Base-by-base conservation (phyloP, 2,888 invertebrate species). In the Brenthis ino region DNA sequence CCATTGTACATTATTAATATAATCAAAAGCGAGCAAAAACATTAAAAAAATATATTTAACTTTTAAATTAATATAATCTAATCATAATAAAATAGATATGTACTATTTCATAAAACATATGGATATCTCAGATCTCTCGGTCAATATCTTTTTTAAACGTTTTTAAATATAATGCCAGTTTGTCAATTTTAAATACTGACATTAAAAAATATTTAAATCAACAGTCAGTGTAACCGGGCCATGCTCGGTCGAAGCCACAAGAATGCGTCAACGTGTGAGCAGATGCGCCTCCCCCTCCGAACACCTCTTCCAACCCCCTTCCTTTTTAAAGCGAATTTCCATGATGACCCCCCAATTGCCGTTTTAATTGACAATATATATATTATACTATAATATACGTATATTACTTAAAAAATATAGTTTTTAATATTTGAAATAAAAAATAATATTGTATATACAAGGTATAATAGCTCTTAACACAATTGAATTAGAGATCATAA, bases 251-350 rank as follows among this genome's bases (percentile, higher is more conserved):
- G 89, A 90, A 91, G 91, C 91, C 91, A 74, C 88, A 90, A 88
- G 87, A 91, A 90, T 89, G 90, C 88, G 85, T 85, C 86, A 85
- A 84, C 84, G 86, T 86, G 86, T 84, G 84, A 85, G 85, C 86
- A 87, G 86, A 87, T 86, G 82, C 84, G 73, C 80, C 79, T 80
- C 82, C 80, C 82, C 80, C 76, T 76, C 77, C 74, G 75, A 74
- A 75, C 74, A 70, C 74, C 72, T 69, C 73, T 68, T 43, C n/a
- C 60, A 60, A 57, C 67, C 74, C 73, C 77, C 76, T 77, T 76
- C 73, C 77, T 80, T 81, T 67, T 82, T 79, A 78, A 72, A 68
- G 65, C 65, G 77, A 81, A 81, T 80, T 81, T 79, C 76, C 79
- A 76, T 75, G 71, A 74, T 82, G 77, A 80, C 80, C 77, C 65